phyloP scores from a whole-genome alignment of 2,888 invertebrate species.

The Diarsia dahlii region DNA sequence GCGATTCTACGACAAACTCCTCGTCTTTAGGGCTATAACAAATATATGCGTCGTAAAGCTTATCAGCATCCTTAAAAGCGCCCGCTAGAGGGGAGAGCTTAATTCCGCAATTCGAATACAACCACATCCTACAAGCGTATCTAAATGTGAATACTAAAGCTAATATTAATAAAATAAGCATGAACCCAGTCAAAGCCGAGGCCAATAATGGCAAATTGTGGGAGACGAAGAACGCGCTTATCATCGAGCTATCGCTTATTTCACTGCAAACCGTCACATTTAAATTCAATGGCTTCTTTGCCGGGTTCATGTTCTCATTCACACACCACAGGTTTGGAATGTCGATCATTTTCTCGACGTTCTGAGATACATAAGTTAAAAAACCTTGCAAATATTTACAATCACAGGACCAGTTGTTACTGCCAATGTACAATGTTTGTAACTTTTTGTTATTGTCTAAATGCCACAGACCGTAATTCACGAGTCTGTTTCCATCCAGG shows the following conservation, averaged over 20 bases:
- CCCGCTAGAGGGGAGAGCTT: conserved; percentile 94
- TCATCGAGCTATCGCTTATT: conserved; percentile 94
- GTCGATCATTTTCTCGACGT: conserved; percentile 94
- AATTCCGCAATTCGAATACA: conserved; percentile 96
- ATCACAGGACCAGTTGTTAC: conserved; percentile 97
- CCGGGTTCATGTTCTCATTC: conserved; percentile 92
- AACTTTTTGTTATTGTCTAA: conserved; percentile 93
- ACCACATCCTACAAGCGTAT: conserved; percentile 96
- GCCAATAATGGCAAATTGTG: conserved; percentile 96
- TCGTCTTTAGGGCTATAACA: conserved; percentile 98
- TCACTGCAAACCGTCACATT: conserved; percentile 96
- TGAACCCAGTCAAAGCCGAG: conserved; percentile 94
- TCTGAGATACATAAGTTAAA: conserved; percentile 95
- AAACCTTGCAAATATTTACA: conserved; percentile 97
- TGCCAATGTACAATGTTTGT: conserved; percentile 94
- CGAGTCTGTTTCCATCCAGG: conserved; percentile 96
- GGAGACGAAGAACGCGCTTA: conserved; percentile 95
- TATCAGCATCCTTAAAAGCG: conserved; percentile 95
- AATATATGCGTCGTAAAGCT: conserved; percentile 98
- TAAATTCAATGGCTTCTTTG: conserved; percentile 94
- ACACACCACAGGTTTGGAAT: conserved; percentile 94
- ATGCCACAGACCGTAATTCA: conserved; percentile 95
- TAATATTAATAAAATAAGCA: conserved; percentile 94
- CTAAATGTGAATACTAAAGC: conserved; percentile 96
- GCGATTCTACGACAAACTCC: conserved; percentile 96